Conservation (phyloP, 2,113 vertebrate genomes). For the Anas platyrhynchos region DNA sequence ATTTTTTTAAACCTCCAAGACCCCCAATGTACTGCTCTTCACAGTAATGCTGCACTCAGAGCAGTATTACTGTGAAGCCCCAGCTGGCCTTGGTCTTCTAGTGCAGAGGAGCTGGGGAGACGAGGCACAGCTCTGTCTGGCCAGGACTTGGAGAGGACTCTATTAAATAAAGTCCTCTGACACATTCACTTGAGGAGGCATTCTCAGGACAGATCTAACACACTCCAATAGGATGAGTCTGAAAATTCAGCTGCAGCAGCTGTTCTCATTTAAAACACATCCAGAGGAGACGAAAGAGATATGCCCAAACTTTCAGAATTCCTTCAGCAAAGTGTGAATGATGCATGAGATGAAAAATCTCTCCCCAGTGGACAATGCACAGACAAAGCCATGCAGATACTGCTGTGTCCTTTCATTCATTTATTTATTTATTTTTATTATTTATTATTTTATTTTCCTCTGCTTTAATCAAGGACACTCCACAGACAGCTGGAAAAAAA, state of each 20-base stretch:
- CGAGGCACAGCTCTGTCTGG: background rate
- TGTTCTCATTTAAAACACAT: conserved; percentile 38
- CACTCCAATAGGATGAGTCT: background rate
- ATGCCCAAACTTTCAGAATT: background rate
- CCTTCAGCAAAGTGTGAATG: conserved; percentile 19
- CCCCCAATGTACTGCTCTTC: background rate
- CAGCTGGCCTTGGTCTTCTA: background rate
- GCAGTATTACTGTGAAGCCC: background rate
- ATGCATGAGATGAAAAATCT: conserved; percentile 27
- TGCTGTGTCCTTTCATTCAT: background rate
- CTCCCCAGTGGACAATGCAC: background rate
- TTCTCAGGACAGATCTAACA: conserved; percentile 1
- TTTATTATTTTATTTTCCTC: background rate
- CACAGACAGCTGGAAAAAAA: background rate
- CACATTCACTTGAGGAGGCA: background rate
- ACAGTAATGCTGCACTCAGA: background rate
- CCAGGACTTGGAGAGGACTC: background rate
- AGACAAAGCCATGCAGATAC: conserved; percentile 4
- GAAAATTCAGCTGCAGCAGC: conserved; percentile 1
- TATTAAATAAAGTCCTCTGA: background rate
- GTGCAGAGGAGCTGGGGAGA: background rate
- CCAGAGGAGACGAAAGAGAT: conserved; percentile 31
- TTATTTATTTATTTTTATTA: background rate
- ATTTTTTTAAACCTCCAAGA: background rate
- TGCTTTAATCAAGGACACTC: background rate